Percentiles rank a stretch among this genome's conserved stretches.
These are phyloP conservation scores for Cecropterus lyciades DNA, from an alignment of 1,140 invertebrate genomes.

Conservation along the genomic window DNA sequence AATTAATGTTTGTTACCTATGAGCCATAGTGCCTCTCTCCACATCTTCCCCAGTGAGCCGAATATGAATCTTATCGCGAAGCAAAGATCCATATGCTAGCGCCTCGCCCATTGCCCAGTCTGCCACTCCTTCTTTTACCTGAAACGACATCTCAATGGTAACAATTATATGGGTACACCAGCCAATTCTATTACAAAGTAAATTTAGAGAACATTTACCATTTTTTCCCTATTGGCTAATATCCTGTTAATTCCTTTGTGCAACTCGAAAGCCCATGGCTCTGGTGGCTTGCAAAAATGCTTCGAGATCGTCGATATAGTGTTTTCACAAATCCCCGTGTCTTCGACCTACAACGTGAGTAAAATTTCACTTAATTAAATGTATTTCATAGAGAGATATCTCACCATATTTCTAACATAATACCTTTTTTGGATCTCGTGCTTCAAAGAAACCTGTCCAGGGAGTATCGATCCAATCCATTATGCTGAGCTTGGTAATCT, in stretches of 20 bases:
- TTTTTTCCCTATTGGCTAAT: slow-evolving; percentile 87
- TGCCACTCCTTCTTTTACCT: slow-evolving; percentile 84
- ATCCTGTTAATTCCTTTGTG: slow-evolving; percentile 87
- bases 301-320: slow-evolving; percentile 88
- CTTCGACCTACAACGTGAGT: slow-evolving; percentile 80
- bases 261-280: slow-evolving; percentile 86
- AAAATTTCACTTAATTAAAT: not conserved
- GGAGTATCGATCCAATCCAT: slow-evolving; percentile 94
- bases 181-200: too few species aligned
- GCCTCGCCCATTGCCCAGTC: slow-evolving; percentile 96
- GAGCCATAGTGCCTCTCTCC: slow-evolving; percentile 93
- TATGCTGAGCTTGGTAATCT: slow-evolving; percentile 81
- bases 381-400: too few species aligned
- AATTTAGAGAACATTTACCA: too few species aligned
- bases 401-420: too few species aligned
- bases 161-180: too few species aligned
- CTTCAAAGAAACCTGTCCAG: slow-evolving; percentile 90
- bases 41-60: slow-evolving; percentile 94
- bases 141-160: not conserved
- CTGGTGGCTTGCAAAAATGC: slow-evolving; percentile 87
- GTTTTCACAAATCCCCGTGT: slow-evolving; percentile 89
- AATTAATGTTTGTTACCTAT: slow-evolving; percentile 74
- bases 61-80: slow-evolving; percentile 86
- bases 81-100: slow-evolving; percentile 91
- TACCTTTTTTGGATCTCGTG: slow-evolving; percentile 83